These are phyloP conservation scores for Yponomeuta cagnagella DNA, from an alignment of 2,888 invertebrate species.

Conservation along the genomic window DNA sequence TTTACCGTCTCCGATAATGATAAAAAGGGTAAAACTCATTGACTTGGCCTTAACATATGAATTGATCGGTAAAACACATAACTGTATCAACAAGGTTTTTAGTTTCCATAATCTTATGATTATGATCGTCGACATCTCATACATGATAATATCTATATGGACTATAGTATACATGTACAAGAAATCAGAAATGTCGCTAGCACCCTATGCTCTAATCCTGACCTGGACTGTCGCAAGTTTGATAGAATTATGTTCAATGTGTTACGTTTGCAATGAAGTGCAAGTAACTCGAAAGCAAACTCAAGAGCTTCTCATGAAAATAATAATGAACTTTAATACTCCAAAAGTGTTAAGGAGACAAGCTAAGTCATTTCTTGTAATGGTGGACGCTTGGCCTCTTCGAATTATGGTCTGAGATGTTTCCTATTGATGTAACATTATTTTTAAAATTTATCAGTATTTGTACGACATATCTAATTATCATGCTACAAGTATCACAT, in stretches of 20 bases:
- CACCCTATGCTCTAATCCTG: not conserved
- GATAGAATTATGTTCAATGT: not conserved
- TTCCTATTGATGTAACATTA: slow-evolving; percentile 15
- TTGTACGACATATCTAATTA: slow-evolving; percentile 9
- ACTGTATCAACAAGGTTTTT: not conserved
- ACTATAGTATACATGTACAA: not conserved
- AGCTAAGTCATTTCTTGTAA: slow-evolving; percentile 18
- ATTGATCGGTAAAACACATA: slow-evolving; percentile 1
- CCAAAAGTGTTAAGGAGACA: not conserved
- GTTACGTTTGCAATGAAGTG: not conserved
- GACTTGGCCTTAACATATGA: slow-evolving; percentile 8
- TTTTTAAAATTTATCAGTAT: slow-evolving; percentile 18
- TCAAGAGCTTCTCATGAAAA: not conserved
- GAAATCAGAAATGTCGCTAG: not conserved
- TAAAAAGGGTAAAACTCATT: not conserved
- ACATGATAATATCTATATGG: slow-evolving; percentile 9
- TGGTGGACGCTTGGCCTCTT: slow-evolving; percentile 17
- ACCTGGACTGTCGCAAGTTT: not conserved
- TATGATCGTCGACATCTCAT: slow-evolving; percentile 3
- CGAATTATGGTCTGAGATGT: slow-evolving; percentile 16
- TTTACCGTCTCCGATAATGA: not conserved
- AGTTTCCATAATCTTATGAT: slow-evolving; percentile 6
- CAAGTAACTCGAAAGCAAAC: not conserved
- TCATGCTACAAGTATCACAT: slow-evolving; percentile 13
- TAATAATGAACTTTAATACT: not conserved